These are phyloP conservation scores for Cheilosia pagana DNA, from an alignment of 2,888 invertebrate genomes.

Conservation along the genomic window DNA sequence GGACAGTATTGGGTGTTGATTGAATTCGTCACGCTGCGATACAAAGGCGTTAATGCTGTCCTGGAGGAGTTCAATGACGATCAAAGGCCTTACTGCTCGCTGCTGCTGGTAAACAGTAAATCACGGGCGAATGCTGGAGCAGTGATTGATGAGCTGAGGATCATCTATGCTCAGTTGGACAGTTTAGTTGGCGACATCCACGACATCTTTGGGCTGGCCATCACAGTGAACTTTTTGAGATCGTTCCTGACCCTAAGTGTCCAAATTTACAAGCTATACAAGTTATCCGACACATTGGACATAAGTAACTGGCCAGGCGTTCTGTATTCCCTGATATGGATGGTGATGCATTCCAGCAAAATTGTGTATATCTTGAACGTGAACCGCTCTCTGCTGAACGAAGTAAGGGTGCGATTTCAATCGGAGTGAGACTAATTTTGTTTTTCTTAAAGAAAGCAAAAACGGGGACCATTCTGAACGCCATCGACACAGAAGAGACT, in stretches of 20 bases:
- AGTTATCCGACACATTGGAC: slow-evolving; percentile 13
- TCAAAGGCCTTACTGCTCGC: neutral
- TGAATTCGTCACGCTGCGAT: slow-evolving; percentile 58
- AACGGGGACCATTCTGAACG: slow-evolving; percentile 77
- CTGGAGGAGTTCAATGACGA: slow-evolving; percentile 42
- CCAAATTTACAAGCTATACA: slow-evolving; percentile 41
- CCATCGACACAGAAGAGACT: slow-evolving; percentile 73
- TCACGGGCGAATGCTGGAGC: slow-evolving; percentile 2
- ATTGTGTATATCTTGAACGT: slow-evolving; percentile 34
- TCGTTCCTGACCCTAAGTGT: slow-evolving; percentile 35
- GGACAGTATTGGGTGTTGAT: slow-evolving; percentile 77
- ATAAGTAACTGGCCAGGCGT: neutral
- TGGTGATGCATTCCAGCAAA: slow-evolving; percentile 22
- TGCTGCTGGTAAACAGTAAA: slow-evolving; percentile 29
- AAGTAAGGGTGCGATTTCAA: slow-evolving; percentile 5
- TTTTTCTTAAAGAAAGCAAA: slow-evolving; percentile 78
- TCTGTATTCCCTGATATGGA: slow-evolving; percentile 17
- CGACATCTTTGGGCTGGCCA: slow-evolving; percentile 47
- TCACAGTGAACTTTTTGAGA: slow-evolving; percentile 41
- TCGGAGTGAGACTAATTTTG: neutral
- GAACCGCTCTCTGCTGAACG: slow-evolving; percentile 38
- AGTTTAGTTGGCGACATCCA: slow-evolving; percentile 36
- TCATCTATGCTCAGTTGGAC: slow-evolving; percentile 34
- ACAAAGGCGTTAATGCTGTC: slow-evolving; percentile 58
- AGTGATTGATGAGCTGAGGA: slow-evolving; percentile 37